These are phyloP conservation scores for Sebastes kiyomatsui DNA, from an alignment of 2,797 vertebrate species.

Conservation along the genomic window DNA sequence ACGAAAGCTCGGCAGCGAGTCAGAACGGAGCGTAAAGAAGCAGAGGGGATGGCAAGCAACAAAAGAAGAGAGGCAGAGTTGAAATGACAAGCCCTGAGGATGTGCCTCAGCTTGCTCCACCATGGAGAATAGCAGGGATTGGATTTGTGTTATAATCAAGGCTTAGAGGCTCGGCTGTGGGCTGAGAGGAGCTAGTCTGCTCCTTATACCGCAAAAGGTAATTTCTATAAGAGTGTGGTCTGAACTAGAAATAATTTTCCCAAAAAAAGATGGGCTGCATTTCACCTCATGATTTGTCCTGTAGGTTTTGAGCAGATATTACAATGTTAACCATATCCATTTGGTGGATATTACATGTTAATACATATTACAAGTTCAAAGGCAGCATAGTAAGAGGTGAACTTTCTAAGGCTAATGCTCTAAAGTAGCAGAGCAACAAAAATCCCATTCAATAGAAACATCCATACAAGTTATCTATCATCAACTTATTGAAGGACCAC, in stretches of 20 bases:
- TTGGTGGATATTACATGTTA: not conserved
- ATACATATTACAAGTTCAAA: not conserved
- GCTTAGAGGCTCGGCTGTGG: slow-evolving; percentile 13
- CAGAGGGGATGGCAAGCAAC: slow-evolving; percentile 22
- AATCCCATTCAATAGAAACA: not conserved
- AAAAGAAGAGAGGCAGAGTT: slow-evolving; percentile 42
- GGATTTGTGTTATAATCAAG: slow-evolving; percentile 36
- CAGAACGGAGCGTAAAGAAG: slow-evolving; percentile 5
- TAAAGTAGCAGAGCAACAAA: not conserved
- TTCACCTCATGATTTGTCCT: not conserved
- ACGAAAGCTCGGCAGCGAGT: not conserved
- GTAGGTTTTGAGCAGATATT: not conserved
- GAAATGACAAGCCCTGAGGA: slow-evolving; percentile 53
- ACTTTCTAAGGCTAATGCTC: not conserved
- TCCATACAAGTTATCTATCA: not conserved
- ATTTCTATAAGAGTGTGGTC: slow-evolving; percentile 13
- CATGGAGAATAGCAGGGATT: slow-evolving; percentile 48
- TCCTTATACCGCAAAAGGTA: slow-evolving; percentile 11
- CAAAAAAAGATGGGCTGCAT: not conserved
- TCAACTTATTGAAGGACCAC: not conserved
- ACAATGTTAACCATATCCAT: not conserved
- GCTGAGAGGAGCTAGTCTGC: not conserved
- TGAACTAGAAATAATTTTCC: slow-evolving; percentile 39
- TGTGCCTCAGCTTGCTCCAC: slow-evolving; percentile 24
- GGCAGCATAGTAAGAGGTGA: not conserved